Evolutionary conservation across 2,797 vertebrate genomes (phyloP), one percentile per base, ranked within the genome.

Genomic region (Chrysocyon brachyurus): DNA sequence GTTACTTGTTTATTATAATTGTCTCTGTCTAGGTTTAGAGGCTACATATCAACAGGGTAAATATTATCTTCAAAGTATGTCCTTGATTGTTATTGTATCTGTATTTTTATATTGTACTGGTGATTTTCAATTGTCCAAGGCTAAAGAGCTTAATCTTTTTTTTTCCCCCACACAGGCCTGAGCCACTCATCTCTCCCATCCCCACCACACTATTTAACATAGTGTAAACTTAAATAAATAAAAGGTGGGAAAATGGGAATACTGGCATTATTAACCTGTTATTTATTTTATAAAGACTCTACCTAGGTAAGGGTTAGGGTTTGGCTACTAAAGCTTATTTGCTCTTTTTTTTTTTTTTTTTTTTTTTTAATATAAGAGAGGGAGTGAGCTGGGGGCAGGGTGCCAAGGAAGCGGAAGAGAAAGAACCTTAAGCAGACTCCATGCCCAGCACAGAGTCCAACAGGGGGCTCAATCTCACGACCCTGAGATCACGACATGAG

Each of bases 1-100:
- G 73, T 63, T 78, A 87, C 72, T 94, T 90, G 21, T 81, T 97
- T 97, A 94, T 93, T 96, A 70, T 94, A 96, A 96, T 94, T 96
- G 79, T 54, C 90, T 87, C 46, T 83, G 66, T 61, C 36, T 92
- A 93, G 59, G 68, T 98, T 95, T 97, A 77, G 90, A 70, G 91
- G 46, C 72, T 93, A 66, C 33, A 66, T 89, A 97, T 87, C 79
- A 96, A 92, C 17, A 94, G 63, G 96, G 5, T 64, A 96, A 59
- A 56, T 72, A 15, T n/a, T 75, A 75, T 85, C 92, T 96, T 92
- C 64, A 68, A 57, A 86, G 72, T 92, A 79, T 83, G 10, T 28
- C 40, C 94, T 73, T 85, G 59, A 92, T 21, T 77, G 66, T 87
- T 31, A 10, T 52, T 52, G 0, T 79, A 52, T 96, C 46, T 75